These are phyloP conservation scores for Ostrea edulis DNA, from an alignment of 1,140 invertebrate genomes.

Conservation along the genomic window DNA sequence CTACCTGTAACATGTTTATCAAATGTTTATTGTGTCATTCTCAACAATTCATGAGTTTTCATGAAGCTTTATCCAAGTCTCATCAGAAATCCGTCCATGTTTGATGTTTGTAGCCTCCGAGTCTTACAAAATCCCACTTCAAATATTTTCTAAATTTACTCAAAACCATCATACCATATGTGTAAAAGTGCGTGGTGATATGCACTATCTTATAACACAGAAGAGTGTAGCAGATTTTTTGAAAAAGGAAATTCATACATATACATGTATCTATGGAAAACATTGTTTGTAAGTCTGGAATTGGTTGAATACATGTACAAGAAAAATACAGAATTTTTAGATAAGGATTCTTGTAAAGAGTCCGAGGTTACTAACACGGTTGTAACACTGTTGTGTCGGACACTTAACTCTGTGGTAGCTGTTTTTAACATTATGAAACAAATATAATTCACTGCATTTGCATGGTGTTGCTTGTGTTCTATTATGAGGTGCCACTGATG, in stretches of 20 bases:
- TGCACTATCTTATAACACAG: too few species aligned
- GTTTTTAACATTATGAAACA: conserved; percentile 2
- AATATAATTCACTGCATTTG: conserved; percentile 24
- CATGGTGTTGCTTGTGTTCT: conserved; percentile 1
- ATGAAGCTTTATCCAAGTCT: conserved; percentile 32
- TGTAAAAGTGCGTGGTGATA: too few species aligned
- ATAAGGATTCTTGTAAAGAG: neutral
- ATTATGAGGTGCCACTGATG: neutral
- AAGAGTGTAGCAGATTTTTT: too few species aligned
- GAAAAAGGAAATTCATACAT: neutral
- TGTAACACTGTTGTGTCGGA: conserved; percentile 24
- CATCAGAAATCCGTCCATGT: conserved; percentile 30
- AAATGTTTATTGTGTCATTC: neutral
- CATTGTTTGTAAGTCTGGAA: too few species aligned
- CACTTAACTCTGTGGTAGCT: conserved; percentile 28
- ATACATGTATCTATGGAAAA: neutral
- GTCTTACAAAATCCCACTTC: neutral
- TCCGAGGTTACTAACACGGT: conserved; percentile 5
- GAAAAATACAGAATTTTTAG: neutral
- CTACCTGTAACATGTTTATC: neutral
- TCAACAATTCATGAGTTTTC: conserved; percentile 33
- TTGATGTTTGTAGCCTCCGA: conserved; percentile 24
- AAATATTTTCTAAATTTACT: neutral
- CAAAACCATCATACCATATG: neutral
- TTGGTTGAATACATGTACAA: too few species aligned